Conservation (phyloP, 2,113 vertebrate species). For the Peucedramus taeniatus region DNA sequence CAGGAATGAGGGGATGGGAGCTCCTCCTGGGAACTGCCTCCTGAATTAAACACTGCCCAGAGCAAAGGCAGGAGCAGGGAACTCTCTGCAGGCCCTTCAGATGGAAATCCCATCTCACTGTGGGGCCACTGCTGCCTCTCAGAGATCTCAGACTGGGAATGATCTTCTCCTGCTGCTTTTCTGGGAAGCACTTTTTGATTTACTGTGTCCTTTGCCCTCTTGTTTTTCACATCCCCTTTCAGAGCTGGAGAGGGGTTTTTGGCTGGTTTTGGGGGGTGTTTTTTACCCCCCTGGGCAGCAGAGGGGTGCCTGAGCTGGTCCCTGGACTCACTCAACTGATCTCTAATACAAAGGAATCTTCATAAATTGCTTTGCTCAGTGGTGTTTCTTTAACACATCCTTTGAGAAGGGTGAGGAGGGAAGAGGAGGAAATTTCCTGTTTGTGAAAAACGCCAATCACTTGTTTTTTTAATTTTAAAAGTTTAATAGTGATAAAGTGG, state of each 20-base stretch:
- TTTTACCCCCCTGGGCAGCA: neutral
- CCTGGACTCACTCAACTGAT: neutral
- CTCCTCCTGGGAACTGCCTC: neutral
- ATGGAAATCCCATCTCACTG: fast-evolving
- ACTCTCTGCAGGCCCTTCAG: neutral
- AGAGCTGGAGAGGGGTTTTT: neutral
- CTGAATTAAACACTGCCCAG: neutral
- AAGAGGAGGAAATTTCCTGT: neutral
- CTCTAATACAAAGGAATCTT: slow-evolving; percentile 44
- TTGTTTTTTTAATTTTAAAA: too few species aligned
- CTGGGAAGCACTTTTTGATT: neutral
- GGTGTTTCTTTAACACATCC: neutral
- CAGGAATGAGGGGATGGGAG: neutral
- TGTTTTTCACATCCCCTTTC: neutral
- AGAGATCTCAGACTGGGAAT: neutral
- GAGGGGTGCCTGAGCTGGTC: neutral
- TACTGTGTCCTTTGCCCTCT: neutral
- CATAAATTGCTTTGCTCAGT: neutral
- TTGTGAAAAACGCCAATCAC: too few species aligned
- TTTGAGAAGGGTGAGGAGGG: neutral
- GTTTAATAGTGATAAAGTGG: too few species aligned
- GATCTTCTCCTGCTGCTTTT: slow-evolving; percentile 11
- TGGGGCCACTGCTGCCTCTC: neutral
- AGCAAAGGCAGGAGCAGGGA: neutral
- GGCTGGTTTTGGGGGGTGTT: neutral